These are phyloP conservation scores for Protaetia brevitarsis DNA, from an alignment of 1,140 invertebrate species.

Conservation along the genomic window DNA sequence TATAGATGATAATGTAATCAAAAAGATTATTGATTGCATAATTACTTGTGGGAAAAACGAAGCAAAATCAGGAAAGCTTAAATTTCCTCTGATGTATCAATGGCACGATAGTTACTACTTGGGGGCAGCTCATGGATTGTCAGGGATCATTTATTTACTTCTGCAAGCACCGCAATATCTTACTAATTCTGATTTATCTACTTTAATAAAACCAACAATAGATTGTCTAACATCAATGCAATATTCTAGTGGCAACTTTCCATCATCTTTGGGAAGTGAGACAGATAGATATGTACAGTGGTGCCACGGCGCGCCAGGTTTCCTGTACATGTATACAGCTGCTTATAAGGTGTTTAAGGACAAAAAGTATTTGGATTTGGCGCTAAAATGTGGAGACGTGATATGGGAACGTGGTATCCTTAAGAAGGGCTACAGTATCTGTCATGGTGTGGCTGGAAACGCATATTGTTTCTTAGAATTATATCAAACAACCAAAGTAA, in stretches of 20 bases:
- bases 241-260: conserved; percentile 80
- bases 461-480: conserved; percentile 82
- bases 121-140: conserved; percentile 83
- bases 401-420: conserved; percentile 84
- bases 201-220: conserved; percentile 60
- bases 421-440: conserved; percentile 86
- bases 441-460: conserved; percentile 91
- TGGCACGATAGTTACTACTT: conserved; percentile 89
- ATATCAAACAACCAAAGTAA: conserved; percentile 75
- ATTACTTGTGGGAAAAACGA: conserved; percentile 65
- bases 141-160: conserved; percentile 80
- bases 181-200: conserved; percentile 52
- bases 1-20: conserved; percentile 52
- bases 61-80: conserved; percentile 49
- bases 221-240: conserved; percentile 59
- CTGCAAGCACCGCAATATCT: conserved; percentile 63
- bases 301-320: conserved; percentile 93
- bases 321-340: conserved; percentile 70
- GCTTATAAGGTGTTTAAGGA: conserved; percentile 79
- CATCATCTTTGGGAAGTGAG: conserved; percentile 71
- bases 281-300: conserved; percentile 85
- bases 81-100: conserved; percentile 72
- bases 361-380: conserved; percentile 69
- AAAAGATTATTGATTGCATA: conserved; percentile 57
- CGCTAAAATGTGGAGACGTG: conserved; percentile 67